These are phyloP conservation scores for Calyptommatus sinebrachiatus DNA, from an alignment of 2,113 vertebrate species.

Conservation along the genomic window DNA sequence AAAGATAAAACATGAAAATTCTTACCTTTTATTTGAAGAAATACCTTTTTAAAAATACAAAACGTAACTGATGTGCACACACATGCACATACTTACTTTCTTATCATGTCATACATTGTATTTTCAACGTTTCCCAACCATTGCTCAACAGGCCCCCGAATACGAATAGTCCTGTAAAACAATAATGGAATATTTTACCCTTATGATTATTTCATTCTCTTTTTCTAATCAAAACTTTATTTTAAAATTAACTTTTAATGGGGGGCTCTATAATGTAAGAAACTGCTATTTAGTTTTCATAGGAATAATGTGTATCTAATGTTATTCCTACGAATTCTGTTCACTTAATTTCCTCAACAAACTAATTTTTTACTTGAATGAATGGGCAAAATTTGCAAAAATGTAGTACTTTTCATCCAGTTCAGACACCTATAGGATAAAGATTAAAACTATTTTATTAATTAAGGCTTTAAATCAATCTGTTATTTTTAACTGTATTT, in stretches of 20 bases:
- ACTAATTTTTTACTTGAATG: too few species aligned
- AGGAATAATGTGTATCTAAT: too few species aligned
- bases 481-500: too few species aligned
- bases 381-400: too few species aligned
- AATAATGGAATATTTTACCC: conserved; percentile 14
- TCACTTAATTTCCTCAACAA: too few species aligned
- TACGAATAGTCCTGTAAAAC: conserved; percentile 63
- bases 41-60: neutral
- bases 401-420: too few species aligned
- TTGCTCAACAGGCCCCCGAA: conserved; percentile 66
- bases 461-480: too few species aligned
- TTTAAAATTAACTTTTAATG: neutral
- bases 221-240: neutral
- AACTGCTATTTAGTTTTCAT: too few species aligned
- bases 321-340: too few species aligned
- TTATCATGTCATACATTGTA: conserved; percentile 67
- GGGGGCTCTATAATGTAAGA: too few species aligned
- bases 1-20: neutral
- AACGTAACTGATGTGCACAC: neutral
- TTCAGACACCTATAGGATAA: too few species aligned
- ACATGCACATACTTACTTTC: conserved; percentile 61
- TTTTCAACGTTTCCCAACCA: conserved; percentile 72
- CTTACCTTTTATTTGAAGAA: neutral
- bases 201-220: neutral
- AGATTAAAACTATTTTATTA: too few species aligned